These are phyloP conservation scores for Chaetoderma sp. DNA, from an alignment of 2,888 invertebrate genomes.

Conservation along the genomic window DNA sequence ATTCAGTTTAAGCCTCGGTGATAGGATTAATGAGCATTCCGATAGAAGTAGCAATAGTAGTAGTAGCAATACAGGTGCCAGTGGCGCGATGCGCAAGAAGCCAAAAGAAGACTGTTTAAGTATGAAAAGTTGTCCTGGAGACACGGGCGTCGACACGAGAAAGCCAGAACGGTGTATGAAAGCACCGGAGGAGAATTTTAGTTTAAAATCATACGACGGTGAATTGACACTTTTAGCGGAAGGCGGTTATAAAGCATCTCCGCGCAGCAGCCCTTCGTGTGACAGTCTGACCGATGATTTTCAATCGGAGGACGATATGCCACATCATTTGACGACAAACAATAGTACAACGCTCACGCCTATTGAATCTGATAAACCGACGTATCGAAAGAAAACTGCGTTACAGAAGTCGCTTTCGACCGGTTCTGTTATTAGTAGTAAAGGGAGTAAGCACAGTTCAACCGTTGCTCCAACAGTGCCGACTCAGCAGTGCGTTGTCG, in stretches of 20 bases:
- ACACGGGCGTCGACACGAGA: too few species aligned
- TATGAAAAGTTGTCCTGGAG: slow-evolving; percentile 36
- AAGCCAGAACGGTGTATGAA: too few species aligned
- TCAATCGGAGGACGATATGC: slow-evolving; percentile 1
- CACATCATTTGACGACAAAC: too few species aligned
- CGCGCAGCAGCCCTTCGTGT: slow-evolving; percentile 8
- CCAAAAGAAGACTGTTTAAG: slow-evolving; percentile 44
- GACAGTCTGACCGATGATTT: slow-evolving; percentile 1
- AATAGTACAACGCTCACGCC: slow-evolving; percentile 56
- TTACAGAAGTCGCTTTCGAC: slow-evolving; percentile 18
- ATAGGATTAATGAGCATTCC: slow-evolving; percentile 50
- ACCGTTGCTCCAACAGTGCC: background rate
- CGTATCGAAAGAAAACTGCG: slow-evolving; percentile 11
- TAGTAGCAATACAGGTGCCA: too few species aligned
- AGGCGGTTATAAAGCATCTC: slow-evolving; percentile 4
- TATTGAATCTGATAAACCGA: slow-evolving; percentile 53
- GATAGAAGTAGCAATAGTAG: slow-evolving; percentile 46
- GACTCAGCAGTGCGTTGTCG: background rate
- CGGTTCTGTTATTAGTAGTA: background rate
- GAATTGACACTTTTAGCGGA: background rate
- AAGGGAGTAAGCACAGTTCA: background rate
- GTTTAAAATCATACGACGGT: background rate
- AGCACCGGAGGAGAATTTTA: background rate
- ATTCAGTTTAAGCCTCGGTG: slow-evolving; percentile 41
- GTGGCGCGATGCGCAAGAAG: slow-evolving; percentile 21